Evolutionary conservation across 2,797 vertebrate genomes (phyloP).

Genomic region (Rhinogobio ventralis): DNA sequence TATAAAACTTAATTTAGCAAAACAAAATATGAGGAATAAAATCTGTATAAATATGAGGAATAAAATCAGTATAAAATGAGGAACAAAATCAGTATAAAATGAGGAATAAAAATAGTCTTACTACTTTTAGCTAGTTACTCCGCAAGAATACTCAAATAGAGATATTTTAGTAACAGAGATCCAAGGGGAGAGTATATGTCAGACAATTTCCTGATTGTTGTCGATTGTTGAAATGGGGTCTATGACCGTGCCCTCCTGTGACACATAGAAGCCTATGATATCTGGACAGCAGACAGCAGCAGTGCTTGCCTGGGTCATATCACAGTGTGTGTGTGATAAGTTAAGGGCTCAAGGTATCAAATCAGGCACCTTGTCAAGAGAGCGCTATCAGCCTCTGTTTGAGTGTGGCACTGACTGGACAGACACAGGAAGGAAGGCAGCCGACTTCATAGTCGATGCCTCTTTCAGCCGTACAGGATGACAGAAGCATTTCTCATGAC

Average conservation of each 20-base stretch:
- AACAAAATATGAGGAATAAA: neutral
- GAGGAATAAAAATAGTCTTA: neutral
- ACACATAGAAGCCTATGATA: neutral
- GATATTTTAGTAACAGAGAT: neutral
- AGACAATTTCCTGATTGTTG: neutral
- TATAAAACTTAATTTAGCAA: too few species aligned
- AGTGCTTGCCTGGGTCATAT: constrained; percentile 6
- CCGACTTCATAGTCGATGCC: neutral
- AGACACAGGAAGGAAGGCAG: constrained; percentile 44
- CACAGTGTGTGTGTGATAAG: neutral
- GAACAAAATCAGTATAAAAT: neutral
- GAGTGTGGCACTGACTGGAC: constrained; percentile 35
- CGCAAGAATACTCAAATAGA: neutral
- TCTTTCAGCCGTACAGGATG: constrained; percentile 19
- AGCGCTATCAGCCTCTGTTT: constrained; percentile 37
- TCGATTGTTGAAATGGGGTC: neutral
- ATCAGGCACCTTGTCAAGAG: constrained; percentile 38
- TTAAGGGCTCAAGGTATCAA: constrained; percentile 8
- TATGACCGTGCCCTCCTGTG: neutral
- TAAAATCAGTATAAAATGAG: neutral
- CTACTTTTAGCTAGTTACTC: neutral
- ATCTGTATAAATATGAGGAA: neutral
- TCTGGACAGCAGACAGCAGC: neutral
- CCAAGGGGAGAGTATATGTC: neutral
- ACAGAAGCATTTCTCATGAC: constrained; percentile 34